A percentile compares a stretch with the other conserved stretches of the same genome.
Conservation (phyloP, 2,888 invertebrate genomes). For the Oegoconia quadripuncta region DNA sequence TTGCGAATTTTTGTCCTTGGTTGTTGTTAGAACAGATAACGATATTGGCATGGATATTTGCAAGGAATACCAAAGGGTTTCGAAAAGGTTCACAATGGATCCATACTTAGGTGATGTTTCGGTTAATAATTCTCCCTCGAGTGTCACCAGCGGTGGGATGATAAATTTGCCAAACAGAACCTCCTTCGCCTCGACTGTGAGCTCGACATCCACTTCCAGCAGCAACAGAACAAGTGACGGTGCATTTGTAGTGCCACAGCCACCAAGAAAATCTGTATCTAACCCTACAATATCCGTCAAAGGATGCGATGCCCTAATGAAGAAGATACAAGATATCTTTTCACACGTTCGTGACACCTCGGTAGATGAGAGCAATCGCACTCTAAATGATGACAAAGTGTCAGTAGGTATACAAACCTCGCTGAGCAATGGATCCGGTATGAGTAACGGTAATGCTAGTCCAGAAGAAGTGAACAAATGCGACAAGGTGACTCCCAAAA, state of each 20-base stretch:
- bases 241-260: constrained; percentile 69
- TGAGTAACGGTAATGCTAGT: constrained; percentile 68
- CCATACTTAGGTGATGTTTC: constrained; percentile 69
- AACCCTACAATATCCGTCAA: constrained; percentile 63
- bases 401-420: constrained; percentile 64
- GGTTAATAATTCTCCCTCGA: constrained; percentile 65
- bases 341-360: constrained; percentile 56
- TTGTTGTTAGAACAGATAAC: constrained; percentile 65
- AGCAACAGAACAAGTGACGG: constrained; percentile 72
- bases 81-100: constrained; percentile 67
- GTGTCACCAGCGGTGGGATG: constrained; percentile 68
- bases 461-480: constrained; percentile 62
- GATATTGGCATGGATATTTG: constrained; percentile 71
- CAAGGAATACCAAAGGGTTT: constrained; percentile 69
- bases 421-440: constrained; percentile 40
- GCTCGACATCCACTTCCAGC: constrained; percentile 52
- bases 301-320: constrained; percentile 63
- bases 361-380: constrained; percentile 48
- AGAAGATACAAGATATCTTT: constrained; percentile 67
- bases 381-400: constrained; percentile 57
- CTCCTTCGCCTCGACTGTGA: constrained; percentile 66
- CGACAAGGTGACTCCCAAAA: constrained; percentile 73
- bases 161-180: constrained; percentile 62
- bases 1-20: constrained; percentile 65
- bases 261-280: constrained; percentile 61